These are phyloP conservation scores for Tapera naevia DNA, from an alignment of 2,797 vertebrate genomes.

Conservation along the genomic window DNA sequence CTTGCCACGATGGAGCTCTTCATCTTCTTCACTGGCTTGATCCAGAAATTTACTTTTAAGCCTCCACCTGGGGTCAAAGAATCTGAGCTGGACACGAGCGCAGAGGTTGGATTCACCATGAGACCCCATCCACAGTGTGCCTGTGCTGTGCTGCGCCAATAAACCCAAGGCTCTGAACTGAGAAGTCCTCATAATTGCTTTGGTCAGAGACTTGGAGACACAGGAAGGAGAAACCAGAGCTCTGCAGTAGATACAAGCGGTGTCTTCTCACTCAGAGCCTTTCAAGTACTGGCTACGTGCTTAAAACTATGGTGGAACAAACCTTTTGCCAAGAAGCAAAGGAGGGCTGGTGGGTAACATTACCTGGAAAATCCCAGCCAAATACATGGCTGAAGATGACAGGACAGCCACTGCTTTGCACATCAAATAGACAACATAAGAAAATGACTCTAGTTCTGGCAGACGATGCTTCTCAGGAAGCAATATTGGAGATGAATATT, in stretches of 20 bases:
- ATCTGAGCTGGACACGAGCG: slow-evolving; percentile 55
- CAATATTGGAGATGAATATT: background rate
- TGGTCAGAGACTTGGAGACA: background rate
- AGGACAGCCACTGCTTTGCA: background rate
- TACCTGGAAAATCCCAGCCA: background rate
- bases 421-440: background rate
- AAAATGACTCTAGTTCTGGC: background rate
- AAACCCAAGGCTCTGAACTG: background rate
- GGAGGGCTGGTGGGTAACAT: background rate
- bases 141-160: background rate
- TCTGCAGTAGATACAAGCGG: background rate
- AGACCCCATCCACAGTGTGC: slow-evolving; percentile 24
- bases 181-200: background rate
- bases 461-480: background rate
- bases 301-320: background rate
- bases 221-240: background rate
- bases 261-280: background rate
- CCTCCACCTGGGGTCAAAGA: slow-evolving; percentile 49
- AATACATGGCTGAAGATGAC: background rate
- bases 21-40: slow-evolving; percentile 74
- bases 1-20: slow-evolving; percentile 76
- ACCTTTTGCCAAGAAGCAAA: background rate
- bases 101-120: slow-evolving; percentile 37
- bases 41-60: slow-evolving; percentile 71
- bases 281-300: background rate